A percentile compares a stretch with the other conserved stretches of the same genome.
Conservation (phyloP, 2,113 vertebrate species). For the Onychorhynchus coronatus region DNA sequence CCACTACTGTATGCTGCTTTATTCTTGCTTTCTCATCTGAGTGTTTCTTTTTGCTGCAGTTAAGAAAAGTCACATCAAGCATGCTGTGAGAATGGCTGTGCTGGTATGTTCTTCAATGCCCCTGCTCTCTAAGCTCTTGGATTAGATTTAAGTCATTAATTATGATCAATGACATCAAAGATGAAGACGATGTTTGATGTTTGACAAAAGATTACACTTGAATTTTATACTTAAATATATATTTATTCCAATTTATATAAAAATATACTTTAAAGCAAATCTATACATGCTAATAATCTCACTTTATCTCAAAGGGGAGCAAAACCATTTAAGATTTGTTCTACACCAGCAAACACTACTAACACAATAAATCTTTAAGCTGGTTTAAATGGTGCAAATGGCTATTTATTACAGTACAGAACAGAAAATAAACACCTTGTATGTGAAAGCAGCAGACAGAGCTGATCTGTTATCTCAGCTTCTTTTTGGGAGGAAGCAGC, state of each 20-base stretch:
- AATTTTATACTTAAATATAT: neutral
- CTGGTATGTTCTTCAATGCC: accelerated
- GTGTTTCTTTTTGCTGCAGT: neutral
- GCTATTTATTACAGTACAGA: neutral
- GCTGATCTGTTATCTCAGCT: neutral
- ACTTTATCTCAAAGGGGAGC: neutral
- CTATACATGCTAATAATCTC: neutral
- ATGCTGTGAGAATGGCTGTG: neutral
- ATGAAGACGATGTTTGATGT: neutral
- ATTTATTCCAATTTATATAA: neutral
- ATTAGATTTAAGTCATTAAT: neutral
- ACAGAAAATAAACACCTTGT: neutral
- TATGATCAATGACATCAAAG: neutral
- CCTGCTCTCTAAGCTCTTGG: neutral
- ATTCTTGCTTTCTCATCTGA: neutral
- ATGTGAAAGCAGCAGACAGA: neutral
- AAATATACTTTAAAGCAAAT: neutral
- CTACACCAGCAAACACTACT: neutral
- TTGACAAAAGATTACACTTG: neutral
- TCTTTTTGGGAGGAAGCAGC: too few species aligned
- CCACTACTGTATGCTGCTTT: neutral
- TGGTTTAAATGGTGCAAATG: neutral
- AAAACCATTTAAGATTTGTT: neutral
- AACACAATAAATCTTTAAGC: neutral
- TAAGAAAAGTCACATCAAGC: neutral